These are phyloP conservation scores for Sorex araneus DNA, from an alignment of 2,113 vertebrate genomes.

Conservation along the genomic window DNA sequence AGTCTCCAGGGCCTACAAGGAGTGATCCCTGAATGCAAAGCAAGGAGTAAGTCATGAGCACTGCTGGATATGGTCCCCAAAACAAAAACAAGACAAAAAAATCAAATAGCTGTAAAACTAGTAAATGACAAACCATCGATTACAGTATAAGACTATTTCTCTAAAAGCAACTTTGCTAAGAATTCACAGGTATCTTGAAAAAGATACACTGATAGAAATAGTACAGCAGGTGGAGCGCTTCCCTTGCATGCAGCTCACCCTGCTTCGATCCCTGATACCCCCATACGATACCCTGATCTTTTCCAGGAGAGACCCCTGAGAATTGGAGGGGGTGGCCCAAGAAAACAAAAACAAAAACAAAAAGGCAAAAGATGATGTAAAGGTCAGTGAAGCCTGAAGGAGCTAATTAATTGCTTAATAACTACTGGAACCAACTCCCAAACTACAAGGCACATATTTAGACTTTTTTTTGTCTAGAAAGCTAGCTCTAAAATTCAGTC, in stretches of 20 bases:
- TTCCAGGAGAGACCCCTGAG: too few species aligned
- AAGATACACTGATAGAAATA: slow-evolving; percentile 20
- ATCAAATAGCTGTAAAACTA: not conserved
- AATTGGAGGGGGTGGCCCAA: too few species aligned
- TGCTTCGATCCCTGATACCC: too few species aligned
- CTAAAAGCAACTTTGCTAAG: slow-evolving; percentile 46
- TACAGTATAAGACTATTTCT: slow-evolving; percentile 22
- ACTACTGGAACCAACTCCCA: not conserved
- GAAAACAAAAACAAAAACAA: too few species aligned
- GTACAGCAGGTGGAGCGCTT: too few species aligned
- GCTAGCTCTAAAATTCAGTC: not conserved
- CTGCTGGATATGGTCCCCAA: not conserved
- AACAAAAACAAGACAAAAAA: too few species aligned
- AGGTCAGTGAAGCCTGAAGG: not conserved
- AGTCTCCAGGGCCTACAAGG: too few species aligned
- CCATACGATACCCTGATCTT: too few species aligned
- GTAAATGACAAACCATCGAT: not conserved
- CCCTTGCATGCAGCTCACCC: too few species aligned
- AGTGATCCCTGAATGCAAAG: too few species aligned
- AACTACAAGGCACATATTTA: slow-evolving; percentile 48
- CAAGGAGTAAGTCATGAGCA: not conserved
- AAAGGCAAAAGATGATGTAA: slow-evolving; percentile 11
- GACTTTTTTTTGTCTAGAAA: not conserved
- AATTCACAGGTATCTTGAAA: slow-evolving; percentile 51
- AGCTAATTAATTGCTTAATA: slow-evolving; percentile 34